These are phyloP conservation scores for Rafetus swinhoei DNA, from an alignment of 2,113 vertebrate genomes.

Conservation along the genomic window DNA sequence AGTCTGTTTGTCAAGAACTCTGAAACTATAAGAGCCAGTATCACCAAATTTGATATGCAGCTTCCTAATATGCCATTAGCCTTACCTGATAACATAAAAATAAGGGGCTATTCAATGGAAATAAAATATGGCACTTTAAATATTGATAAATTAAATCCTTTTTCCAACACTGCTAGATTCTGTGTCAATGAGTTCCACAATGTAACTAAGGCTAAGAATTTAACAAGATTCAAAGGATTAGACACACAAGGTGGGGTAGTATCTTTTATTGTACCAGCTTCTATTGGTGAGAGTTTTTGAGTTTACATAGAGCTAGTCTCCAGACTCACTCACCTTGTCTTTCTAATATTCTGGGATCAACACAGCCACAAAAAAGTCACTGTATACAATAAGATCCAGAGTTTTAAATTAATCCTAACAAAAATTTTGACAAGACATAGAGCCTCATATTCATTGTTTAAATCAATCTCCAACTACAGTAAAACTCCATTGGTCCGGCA, in stretches of 20 bases:
- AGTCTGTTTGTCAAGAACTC: no score
- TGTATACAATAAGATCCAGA: neutral
- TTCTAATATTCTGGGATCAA: neutral
- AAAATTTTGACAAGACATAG: neutral
- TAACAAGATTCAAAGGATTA: neutral
- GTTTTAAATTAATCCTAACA: neutral
- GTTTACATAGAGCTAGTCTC: neutral
- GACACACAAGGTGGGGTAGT: neutral
- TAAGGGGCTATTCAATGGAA: neutral
- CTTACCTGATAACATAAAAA: neutral
- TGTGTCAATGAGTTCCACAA: neutral
- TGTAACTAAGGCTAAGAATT: neutral
- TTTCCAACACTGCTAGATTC: neutral
- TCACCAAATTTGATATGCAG: no score
- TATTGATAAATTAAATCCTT: neutral
- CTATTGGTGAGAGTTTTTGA: neutral
- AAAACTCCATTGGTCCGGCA: no score
- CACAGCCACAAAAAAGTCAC: neutral
- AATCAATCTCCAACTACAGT: neutral
- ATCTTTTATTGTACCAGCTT: neutral
- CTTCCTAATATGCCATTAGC: no score
- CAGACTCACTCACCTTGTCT: neutral
- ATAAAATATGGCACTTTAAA: fast-evolving
- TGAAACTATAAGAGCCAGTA: no score
- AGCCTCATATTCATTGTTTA: neutral